Percentiles rank a stretch among this genome's conserved stretches.
These are phyloP conservation scores for Drosophila robusta DNA, from an alignment of 2,888 invertebrate genomes.

Conservation along the genomic window DNA sequence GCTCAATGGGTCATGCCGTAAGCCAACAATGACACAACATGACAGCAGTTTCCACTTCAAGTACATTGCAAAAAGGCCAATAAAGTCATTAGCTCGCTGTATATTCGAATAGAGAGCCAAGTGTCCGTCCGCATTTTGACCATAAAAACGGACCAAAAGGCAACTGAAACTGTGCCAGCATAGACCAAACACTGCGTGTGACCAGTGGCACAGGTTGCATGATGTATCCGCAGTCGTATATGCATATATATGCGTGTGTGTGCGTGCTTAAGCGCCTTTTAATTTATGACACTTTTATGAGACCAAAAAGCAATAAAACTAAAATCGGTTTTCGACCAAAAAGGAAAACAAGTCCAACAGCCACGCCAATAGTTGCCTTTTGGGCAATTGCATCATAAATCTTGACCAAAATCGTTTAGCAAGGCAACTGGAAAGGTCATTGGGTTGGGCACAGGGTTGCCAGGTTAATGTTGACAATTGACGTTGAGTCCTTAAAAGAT, in stretches of 20 bases:
- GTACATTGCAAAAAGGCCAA: slow-evolving; percentile 64
- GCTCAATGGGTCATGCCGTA: slow-evolving; percentile 54
- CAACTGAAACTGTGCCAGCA: slow-evolving; percentile 33
- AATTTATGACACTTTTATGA: slow-evolving; percentile 84
- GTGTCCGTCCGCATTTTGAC: slow-evolving; percentile 32
- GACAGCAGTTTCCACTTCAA: slow-evolving; percentile 65
- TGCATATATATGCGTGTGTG: slow-evolving; percentile 18
- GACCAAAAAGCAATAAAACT: slow-evolving; percentile 68
- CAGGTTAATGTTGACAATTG: not conserved
- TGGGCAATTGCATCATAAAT: slow-evolving; percentile 81
- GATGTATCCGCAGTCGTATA: slow-evolving; percentile 17
- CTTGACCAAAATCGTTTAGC: slow-evolving; percentile 59
- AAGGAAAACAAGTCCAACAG: slow-evolving; percentile 53
- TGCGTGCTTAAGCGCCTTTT: slow-evolving; percentile 77
- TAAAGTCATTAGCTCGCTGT: slow-evolving; percentile 74
- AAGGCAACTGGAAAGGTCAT: slow-evolving; percentile 53
- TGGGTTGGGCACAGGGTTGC: slow-evolving; percentile 24
- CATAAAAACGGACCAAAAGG: slow-evolving; percentile 48
- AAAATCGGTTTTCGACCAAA: slow-evolving; percentile 61
- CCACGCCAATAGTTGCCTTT: slow-evolving; percentile 48
- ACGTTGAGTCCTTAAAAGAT: not conserved
- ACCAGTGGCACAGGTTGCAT: slow-evolving; percentile 73
- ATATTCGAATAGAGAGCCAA: slow-evolving; percentile 6
- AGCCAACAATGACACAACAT: slow-evolving; percentile 78
- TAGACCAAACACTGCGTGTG: slow-evolving; percentile 73